phyloP scores from a whole-genome alignment of 2,888 invertebrate genomes.

The Pheosia tremula region DNA sequence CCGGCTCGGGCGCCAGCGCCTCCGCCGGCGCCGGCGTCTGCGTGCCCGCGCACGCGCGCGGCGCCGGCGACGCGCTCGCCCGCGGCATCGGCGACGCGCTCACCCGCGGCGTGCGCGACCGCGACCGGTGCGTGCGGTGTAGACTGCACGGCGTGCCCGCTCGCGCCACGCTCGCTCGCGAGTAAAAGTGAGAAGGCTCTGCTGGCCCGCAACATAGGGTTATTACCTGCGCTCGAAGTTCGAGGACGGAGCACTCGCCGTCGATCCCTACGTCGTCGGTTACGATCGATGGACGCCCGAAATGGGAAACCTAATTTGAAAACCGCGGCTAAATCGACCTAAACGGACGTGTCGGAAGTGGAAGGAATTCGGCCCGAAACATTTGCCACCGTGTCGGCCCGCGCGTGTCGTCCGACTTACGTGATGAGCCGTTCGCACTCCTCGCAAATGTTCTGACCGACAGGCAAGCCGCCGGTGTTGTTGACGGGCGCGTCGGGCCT shows the following conservation, averaged over 20 bases:
- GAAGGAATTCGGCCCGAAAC: slow-evolving; percentile 53
- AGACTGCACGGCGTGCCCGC: slow-evolving; percentile 86
- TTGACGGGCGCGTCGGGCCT: slow-evolving; percentile 85
- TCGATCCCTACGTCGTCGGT: slow-evolving; percentile 9
- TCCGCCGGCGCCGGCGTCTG: slow-evolving; percentile 54
- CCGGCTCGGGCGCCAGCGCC: slow-evolving; percentile 60
- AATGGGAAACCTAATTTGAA: slow-evolving; percentile 10
- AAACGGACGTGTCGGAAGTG: slow-evolving; percentile 24
- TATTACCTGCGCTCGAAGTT: slow-evolving; percentile 63
- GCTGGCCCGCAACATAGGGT: slow-evolving; percentile 68
- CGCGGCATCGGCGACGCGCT: slow-evolving; percentile 60
- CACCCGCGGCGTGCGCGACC: slow-evolving; percentile 72
- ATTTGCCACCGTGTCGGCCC: slow-evolving; percentile 87
- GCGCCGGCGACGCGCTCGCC: slow-evolving; percentile 41
- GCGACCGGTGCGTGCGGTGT: slow-evolving; percentile 76
- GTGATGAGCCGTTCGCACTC: slow-evolving; percentile 98
- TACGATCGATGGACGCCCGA: not conserved
- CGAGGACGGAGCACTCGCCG: slow-evolving; percentile 40
- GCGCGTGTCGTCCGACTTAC: slow-evolving; percentile 91
- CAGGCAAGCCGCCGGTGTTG: slow-evolving; percentile 89
- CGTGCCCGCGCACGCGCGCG: slow-evolving; percentile 73
- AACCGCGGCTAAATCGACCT: slow-evolving; percentile 15
- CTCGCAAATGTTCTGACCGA: slow-evolving; percentile 97
- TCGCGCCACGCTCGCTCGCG: slow-evolving; percentile 91
- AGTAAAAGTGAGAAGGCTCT: slow-evolving; percentile 87